phyloP scores from a whole-genome alignment of 2,113 vertebrate genomes.

The Cheilinus undulatus region DNA sequence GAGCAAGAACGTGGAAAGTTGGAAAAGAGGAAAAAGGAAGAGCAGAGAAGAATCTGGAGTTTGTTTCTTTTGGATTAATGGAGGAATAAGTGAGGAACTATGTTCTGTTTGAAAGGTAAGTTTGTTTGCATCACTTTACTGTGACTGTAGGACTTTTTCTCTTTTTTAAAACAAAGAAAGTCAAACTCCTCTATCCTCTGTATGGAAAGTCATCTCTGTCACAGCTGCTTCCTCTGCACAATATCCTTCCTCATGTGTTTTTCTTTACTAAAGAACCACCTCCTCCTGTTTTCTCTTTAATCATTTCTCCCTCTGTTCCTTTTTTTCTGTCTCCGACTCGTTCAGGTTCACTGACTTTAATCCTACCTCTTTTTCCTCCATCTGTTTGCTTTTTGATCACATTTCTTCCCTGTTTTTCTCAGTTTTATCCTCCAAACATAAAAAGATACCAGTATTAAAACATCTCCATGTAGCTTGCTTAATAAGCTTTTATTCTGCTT shows the following conservation, averaged over 20 bases:
- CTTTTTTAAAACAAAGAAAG: conserved; percentile 75
- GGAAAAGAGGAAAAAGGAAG: conserved; percentile 28
- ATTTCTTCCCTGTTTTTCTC: background rate
- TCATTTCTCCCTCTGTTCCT: conserved; percentile 51
- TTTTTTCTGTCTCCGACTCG: conserved; percentile 12
- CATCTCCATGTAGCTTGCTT: background rate
- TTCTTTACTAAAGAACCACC: conserved; percentile 22
- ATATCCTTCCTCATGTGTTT: conserved; percentile 51
- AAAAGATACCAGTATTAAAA: background rate
- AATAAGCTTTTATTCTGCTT: background rate
- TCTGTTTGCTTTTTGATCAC: conserved; percentile 3
- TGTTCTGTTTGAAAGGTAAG: conserved; percentile 83
- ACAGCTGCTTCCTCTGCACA: conserved; percentile 48
- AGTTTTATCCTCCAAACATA: background rate
- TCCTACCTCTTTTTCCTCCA: background rate
- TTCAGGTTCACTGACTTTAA: conserved; percentile 48
- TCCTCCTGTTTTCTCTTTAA: conserved; percentile 32
- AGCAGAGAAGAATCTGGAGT: background rate
- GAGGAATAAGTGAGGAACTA: conserved; percentile 49
- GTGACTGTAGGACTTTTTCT: conserved; percentile 36
- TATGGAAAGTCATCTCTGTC: conserved; percentile 44
- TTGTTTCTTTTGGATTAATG: conserved; percentile 41
- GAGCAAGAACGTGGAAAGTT: conserved; percentile 18
- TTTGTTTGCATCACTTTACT: conserved; percentile 21
- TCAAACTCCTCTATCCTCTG: conserved; percentile 51